Evolutionary conservation across 2,797 vertebrate genomes (phyloP), one percentile per base, ranked within the genome.

Genomic region (Sebastiscus albofasciatus): DNA sequence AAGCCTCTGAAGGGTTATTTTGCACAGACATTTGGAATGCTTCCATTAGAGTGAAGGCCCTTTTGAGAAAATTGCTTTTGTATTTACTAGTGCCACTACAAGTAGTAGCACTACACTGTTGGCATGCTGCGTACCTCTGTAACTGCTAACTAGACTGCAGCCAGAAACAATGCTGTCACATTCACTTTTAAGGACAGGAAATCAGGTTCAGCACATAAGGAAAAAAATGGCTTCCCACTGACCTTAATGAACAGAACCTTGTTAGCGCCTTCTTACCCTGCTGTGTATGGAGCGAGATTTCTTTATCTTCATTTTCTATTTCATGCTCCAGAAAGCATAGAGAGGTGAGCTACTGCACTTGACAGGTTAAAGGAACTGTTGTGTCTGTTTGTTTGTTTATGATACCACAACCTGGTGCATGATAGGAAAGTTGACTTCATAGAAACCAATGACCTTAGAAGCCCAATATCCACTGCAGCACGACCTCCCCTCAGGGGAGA

Each of bases 11-110:
- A 83, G 77, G 76, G 49, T 85, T 89, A 75, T 85, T 86, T 83
- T 85, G 73, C 64, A 83, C 20, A 39, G 49, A 72, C 55, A 56
- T 74, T 39, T 70, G 46, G 52, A 89, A 85, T 74, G 59, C 61
- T 64, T 78, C 55, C 67, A 78, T 84, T 77, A 83, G 14, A 59
- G 55, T 79, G 69, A 85, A 88, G 52, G 76, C 31, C 69, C 55
- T 83, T 81, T 87, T 78, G 77, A 82, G 79, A 80, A 92, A 88
- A 90, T 73, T 83, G 89, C 83, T 87, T 84, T 89, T 72, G 71
- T 77, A 80, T 87, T 85, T 81, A 88, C 14, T 31, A 86, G 68
- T 33, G 64, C 65, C 56, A 64, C 65, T 79, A 54, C 59, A 42
- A 70, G 60, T 16, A 26, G 73, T 27, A 55, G 52, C 76, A 29